These are phyloP conservation scores for Temnothorax ravouxi DNA, from an alignment of 2,888 invertebrate genomes.

Conservation along the genomic window DNA sequence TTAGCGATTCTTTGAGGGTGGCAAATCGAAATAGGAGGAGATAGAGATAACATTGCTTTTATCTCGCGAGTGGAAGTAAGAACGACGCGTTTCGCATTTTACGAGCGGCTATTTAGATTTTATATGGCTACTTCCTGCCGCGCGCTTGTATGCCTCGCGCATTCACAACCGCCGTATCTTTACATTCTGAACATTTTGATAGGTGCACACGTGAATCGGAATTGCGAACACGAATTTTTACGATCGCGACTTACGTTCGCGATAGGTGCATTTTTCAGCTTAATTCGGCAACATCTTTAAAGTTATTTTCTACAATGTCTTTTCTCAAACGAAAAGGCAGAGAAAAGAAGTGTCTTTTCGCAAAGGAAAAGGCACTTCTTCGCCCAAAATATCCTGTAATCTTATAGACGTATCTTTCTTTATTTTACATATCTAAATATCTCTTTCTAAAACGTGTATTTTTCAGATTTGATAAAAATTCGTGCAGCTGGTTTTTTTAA, in stretches of 20 bases:
- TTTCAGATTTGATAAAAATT: not conserved
- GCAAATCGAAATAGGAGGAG: not conserved
- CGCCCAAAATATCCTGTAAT: not conserved
- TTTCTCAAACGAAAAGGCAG: not conserved
- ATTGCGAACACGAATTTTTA: conserved; percentile 51
- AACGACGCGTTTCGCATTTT: conserved; percentile 70
- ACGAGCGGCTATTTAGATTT: conserved; percentile 77
- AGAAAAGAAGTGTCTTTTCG: not conserved
- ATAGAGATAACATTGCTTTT: conserved; percentile 27
- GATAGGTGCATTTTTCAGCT: not conserved
- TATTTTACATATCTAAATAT: not conserved
- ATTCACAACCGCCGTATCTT: conserved; percentile 47
- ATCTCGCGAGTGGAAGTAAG: conserved; percentile 36
- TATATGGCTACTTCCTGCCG: conserved; percentile 64
- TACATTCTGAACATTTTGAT: conserved; percentile 53
- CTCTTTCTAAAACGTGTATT: not conserved
- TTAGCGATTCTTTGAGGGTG: conserved; percentile 44
- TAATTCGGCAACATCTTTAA: not conserved
- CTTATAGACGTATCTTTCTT: not conserved
- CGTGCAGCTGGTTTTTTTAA: not conserved
- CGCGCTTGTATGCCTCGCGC: conserved; percentile 25
- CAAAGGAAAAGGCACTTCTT: not conserved
- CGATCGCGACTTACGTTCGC: not conserved
- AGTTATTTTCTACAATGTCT: not conserved
- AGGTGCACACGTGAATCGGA: conserved; percentile 42